These are phyloP conservation scores for Metaphire vulgaris DNA, from an alignment of 1,140 invertebrate genomes.

Conservation along the genomic window DNA sequence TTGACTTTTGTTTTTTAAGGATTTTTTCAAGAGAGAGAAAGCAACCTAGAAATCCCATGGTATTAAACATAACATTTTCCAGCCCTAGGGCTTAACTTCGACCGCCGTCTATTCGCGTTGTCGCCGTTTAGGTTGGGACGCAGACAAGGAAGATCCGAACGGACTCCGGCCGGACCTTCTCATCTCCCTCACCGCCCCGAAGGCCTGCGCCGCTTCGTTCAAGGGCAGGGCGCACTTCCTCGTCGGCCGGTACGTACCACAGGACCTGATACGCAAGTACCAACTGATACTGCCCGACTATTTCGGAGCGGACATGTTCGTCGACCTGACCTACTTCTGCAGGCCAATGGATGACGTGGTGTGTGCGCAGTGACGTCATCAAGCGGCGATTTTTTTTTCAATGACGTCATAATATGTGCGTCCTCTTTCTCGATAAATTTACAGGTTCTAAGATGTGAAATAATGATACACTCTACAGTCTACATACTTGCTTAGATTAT, in stretches of 20 bases:
- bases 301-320: slow-evolving; percentile 63
- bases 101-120: no score
- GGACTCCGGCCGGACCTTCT: slow-evolving; percentile 70
- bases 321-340: slow-evolving; percentile 10
- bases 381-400: no score
- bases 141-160: neutral
- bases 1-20: no score
- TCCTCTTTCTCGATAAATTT: no score
- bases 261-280: slow-evolving; percentile 70
- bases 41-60: no score
- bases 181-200: slow-evolving; percentile 92
- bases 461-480: no score
- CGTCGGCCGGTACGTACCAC: slow-evolving; percentile 67
- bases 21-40: no score
- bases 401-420: no score
- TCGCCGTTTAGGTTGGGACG: neutral
- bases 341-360: neutral
- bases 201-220: slow-evolving; percentile 76
- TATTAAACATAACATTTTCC: no score
- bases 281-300: slow-evolving; percentile 75
- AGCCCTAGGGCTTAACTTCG: no score
- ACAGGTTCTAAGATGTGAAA: no score
- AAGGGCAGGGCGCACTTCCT: slow-evolving; percentile 80
- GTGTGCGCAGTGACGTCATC: neutral
- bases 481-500: no score